Conservation (phyloP, 2,113 vertebrate genomes). For the Acanthisitta chloris region DNA sequence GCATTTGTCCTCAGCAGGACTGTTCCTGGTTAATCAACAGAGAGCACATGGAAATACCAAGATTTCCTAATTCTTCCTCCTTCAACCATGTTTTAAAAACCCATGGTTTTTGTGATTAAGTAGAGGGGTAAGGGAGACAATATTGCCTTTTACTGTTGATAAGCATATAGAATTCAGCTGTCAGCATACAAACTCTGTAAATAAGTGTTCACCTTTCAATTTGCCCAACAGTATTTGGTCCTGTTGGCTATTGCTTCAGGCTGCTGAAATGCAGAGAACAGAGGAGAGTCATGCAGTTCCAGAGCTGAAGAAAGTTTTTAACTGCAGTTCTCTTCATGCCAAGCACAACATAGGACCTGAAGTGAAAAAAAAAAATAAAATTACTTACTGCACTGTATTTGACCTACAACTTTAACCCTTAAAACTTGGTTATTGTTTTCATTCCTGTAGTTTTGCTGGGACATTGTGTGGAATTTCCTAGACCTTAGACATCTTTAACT, state of each 20-base stretch:
- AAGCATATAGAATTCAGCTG: background rate
- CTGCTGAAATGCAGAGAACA: background rate
- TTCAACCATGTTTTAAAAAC: background rate
- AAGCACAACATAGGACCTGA: background rate
- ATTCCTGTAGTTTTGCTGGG: background rate
- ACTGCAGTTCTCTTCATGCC: background rate
- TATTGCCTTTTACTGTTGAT: background rate
- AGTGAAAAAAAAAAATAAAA: background rate
- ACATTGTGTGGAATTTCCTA: background rate
- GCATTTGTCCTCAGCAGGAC: background rate
- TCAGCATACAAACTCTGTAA: background rate
- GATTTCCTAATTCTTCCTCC: background rate
- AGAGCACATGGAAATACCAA: background rate
- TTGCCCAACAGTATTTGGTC: background rate
- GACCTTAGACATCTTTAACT: background rate
- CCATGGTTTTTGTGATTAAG: background rate
- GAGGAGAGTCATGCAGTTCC: background rate
- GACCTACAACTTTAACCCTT: background rate
- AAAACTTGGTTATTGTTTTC: background rate
- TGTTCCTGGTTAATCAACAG: background rate
- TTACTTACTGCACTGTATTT: background rate
- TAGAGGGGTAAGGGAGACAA: background rate
- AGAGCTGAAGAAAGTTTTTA: background rate
- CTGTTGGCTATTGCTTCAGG: background rate
- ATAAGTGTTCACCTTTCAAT: background rate